Base-by-base conservation (phyloP, 2,113 vertebrate species). In the Ascaphus truei region DNA sequence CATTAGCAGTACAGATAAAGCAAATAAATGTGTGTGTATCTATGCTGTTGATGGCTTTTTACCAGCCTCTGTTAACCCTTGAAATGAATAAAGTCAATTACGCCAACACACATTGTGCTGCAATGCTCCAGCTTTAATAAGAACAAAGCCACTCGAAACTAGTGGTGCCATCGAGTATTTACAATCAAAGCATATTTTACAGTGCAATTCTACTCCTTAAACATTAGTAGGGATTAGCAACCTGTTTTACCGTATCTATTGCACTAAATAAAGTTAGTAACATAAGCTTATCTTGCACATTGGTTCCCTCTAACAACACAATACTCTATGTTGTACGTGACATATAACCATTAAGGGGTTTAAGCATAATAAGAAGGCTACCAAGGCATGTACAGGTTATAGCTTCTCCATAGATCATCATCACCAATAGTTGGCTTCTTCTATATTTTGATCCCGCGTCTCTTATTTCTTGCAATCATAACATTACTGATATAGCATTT, bases 131-230 rank as follows among this genome's bases (percentile, higher is more conserved):
- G 36, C 56, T 68, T 58, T 68, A 68, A 47, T 68, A 58, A 47
- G 27, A 68, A 68, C 65, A 58, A 36, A 41, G 51, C 52, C 64
- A 57, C 37, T 58, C 15, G 37, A 68, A 68, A 58, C 53, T 48
- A 68, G 65, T 58, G 65, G 53, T 58, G 53, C 41, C 26, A 58
- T 22, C 37, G 26, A 45, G n/a, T 68, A 68, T 68, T 47, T 68
- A 68, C 52, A 68, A 12, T 27, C 12, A 48, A 48, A 68, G 20
- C 29, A 47, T 58, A 36, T 58, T 68, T 58, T 58, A 68, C 53
- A 68, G 53, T 48, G 53, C 41, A 26, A n/a, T 7, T 36, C 39
- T 53, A 29, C 4, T 12, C 15, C 33, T 39, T 53, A 43, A 13
- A 43, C 11, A 55, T 29, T 29, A 26, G 37, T 16, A 55, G 26